These are phyloP conservation scores for Pinna nobilis DNA, from an alignment of 1,140 invertebrate species.

Conservation along the genomic window DNA sequence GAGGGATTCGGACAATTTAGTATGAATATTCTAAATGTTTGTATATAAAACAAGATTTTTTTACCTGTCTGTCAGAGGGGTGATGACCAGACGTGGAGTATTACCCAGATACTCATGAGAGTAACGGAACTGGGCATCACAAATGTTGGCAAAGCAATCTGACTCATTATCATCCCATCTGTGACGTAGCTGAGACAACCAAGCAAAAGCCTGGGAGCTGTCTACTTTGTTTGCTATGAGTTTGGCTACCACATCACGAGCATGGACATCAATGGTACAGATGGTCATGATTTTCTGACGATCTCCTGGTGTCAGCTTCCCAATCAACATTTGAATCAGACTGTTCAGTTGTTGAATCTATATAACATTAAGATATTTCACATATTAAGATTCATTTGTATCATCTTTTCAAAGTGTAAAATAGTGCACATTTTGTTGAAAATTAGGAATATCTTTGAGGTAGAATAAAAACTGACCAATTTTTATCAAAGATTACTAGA, in stretches of 20 bases:
- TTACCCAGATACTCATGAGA: constrained; percentile 97
- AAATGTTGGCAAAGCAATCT: constrained; percentile 98
- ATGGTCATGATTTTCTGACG: constrained; percentile 99
- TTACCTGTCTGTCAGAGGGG: constrained; percentile 94
- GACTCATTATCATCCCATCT: constrained; percentile 91
- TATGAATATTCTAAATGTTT: too few relatives aligned
- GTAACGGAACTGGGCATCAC: constrained; percentile 92
- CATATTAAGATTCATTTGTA: too few relatives aligned
- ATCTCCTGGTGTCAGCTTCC: constrained; percentile 91
- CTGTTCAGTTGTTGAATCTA: constrained; percentile 92
- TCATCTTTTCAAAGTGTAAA: too few relatives aligned
- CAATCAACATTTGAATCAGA: constrained; percentile 90
- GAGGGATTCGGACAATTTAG: too few relatives aligned
- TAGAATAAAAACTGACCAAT: too few relatives aligned
- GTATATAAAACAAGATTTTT: too few relatives aligned
- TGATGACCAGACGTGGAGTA: constrained; percentile 95
- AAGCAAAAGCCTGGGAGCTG: constrained; percentile 92
- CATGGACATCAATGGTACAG: constrained; percentile 96
- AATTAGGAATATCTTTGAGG: too few relatives aligned
- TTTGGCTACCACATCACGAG: constrained; percentile 94
- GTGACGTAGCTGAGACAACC: constrained; percentile 96
- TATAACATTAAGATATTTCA: too few relatives aligned
- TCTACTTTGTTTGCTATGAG: constrained; percentile 95
- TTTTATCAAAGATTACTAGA: too few relatives aligned
- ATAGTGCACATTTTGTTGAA: too few relatives aligned